Evolutionary conservation across 2,888 invertebrate species (phyloP), one percentile per base, ranked within the genome.

Genomic region (Lasius fuliginosus): DNA sequence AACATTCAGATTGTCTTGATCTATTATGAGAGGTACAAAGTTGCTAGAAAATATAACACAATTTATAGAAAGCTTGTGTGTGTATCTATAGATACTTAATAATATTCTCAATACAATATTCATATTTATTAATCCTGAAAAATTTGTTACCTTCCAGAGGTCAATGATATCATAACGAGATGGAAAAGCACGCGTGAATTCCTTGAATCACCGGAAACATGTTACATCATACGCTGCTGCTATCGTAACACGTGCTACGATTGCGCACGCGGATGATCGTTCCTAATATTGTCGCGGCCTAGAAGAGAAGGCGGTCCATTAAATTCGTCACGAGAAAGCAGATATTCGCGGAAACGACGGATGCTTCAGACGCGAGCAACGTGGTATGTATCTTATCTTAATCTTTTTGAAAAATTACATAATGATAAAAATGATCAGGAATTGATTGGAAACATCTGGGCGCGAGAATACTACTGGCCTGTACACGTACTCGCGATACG

Each of bases 351-450:
- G 30, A 60, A 74, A 11, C 36, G 11, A 49, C 46, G 23, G 11
- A 68, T 12, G 12, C 5, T 58, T 5, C 42, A 42, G 23, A 30
- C 3, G 23, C 5, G 4, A 4, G 23, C 23, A n/a, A 30, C 18
- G 42, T 42, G 60, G 60, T 67, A 36, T 4, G 15, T 42, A 53
- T 49, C 27, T 46, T 33, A 64, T 36, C 23, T 12, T 15, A 11
- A 15, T 42, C 15, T n/a, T 3, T 42, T 18, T n/a, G 15, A 46
- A 12, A 46, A 23, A 23, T 18, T 18, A 79, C 40, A 8, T 2
- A 23, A 11, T 40, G n/a, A 40, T 12, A 18, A n/a, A 42, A 92
- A 92, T 89, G 90, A 91, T 92, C 91, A 92, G 93, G 36, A 36
- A 36, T 92, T 92, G 56, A 18, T 91, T 90, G 69, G 60, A 12